Base-by-base conservation (phyloP, 2,888 invertebrate genomes). In the Ormyrus rosae region DNA sequence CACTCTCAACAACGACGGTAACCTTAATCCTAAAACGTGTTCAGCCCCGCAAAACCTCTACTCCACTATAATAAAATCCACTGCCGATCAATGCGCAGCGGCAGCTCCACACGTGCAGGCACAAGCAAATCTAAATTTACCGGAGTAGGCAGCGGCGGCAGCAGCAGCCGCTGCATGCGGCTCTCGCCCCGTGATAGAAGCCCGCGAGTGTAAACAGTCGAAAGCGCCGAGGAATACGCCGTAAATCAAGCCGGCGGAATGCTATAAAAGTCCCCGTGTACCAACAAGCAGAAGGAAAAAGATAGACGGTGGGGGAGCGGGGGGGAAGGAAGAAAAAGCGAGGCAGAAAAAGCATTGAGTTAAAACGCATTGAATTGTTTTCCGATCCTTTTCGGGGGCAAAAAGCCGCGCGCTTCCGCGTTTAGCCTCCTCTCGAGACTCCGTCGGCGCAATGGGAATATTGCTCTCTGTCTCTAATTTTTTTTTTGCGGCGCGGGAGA, bases 221-320 rank as follows among this genome's bases (percentile, higher is more conserved):
- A 60, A 53, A 65, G 67, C 56, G 58, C 53, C 34, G 58, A 10
- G 53, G 56, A 53, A 60, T 78, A 79, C 19, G 56, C 56, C 56
- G 63, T 79, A 73, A 73, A 79, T 79, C 73, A 79, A 69, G 63
- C 68, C 19, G 34, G 34, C 60, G 69, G 63, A 79, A 79, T 73
- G 73, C 69, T 71, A 73, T 73, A 73, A 79, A 73, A 79, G 68
- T 60, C 61, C 56, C 65, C 34, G 13, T 55, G 56, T 46, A 60
- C 60, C 19, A 71, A 48, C 64, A 56, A 60, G 58, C 69, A 56
- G 6, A 61, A 63, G 13, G 60, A 65, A 13, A 56, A 56, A 51
- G 61, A 19, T 19, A 19, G 19, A 19, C 46, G 3, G 19, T 5
- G 55, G 8, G 13, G 13, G 11, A 64, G 56, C 10, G 19, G 56